Evolutionary conservation across 1,140 invertebrate genomes (phyloP).

Genomic region (Drosophila punjabiensis): DNA sequence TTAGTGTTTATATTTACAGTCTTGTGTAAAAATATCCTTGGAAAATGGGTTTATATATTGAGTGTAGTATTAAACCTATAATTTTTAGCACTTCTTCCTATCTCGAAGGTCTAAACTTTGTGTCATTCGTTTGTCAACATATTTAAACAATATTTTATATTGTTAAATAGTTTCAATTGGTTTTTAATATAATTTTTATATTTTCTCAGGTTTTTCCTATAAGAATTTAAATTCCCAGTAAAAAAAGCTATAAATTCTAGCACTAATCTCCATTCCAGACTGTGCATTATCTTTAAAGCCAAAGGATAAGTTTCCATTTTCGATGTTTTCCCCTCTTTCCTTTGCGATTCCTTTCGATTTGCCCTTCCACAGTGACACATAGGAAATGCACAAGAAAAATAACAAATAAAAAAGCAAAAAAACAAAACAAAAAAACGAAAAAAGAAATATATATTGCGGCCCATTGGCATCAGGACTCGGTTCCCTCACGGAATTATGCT

Average conservation of each 20-base stretch:
- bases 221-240: background rate
- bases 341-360: background rate
- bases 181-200: background rate
- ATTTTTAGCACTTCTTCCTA: no score
- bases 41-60: no score
- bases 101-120: no score
- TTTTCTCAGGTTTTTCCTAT: background rate
- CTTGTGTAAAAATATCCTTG: no score
- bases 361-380: conserved; percentile 22
- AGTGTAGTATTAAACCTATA: no score
- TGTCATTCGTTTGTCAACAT: no score
- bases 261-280: background rate
- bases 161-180: background rate
- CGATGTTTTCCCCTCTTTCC: background rate
- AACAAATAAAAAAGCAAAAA: background rate
- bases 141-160: background rate
- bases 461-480: background rate
- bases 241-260: background rate
- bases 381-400: conserved; percentile 32
- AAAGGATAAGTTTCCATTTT: conserved; percentile 23
- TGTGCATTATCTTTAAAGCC: conserved; percentile 9
- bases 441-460: conserved; percentile 8
- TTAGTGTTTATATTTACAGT: background rate
- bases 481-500: conserved; percentile 27
- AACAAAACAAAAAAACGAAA: background rate